These are phyloP conservation scores for Clostera curtula DNA, from an alignment of 2,888 invertebrate species.

Conservation along the genomic window DNA sequence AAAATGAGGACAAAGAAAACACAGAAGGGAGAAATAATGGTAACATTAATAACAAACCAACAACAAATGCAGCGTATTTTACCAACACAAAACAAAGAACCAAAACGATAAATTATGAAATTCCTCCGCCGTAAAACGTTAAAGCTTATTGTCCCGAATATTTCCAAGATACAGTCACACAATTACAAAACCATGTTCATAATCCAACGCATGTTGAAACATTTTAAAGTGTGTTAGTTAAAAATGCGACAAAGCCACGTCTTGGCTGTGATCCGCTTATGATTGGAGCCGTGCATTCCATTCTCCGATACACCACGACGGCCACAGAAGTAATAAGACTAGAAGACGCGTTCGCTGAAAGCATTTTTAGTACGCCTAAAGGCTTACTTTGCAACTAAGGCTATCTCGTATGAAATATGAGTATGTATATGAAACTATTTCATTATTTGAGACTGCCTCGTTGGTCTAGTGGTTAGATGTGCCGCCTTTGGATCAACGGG, in stretches of 20 bases:
- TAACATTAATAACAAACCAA: too few species aligned
- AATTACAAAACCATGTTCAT: slow-evolving; percentile 24
- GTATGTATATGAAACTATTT: too few species aligned
- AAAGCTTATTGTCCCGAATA: slow-evolving; percentile 2
- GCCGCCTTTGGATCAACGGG: too few species aligned
- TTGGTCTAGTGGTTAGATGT: too few species aligned
- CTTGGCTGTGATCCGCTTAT: slow-evolving; percentile 46
- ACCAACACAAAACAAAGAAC: not conserved
- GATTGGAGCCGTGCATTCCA: slow-evolving; percentile 55
- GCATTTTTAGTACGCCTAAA: too few species aligned
- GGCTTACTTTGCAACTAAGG: too few species aligned
- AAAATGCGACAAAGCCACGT: slow-evolving; percentile 41
- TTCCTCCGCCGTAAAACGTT: not conserved
- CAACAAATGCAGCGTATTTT: not conserved
- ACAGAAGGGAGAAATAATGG: too few species aligned
- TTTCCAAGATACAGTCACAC: slow-evolving; percentile 13
- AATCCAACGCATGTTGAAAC: slow-evolving; percentile 29
- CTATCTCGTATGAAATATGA: too few species aligned
- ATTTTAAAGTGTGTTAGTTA: slow-evolving; percentile 28
- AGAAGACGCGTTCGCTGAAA: too few species aligned
- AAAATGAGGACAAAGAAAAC: too few species aligned
- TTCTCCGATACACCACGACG: slow-evolving; percentile 34
- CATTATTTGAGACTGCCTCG: too few species aligned
- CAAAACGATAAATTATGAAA: not conserved
- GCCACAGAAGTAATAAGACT: slow-evolving; percentile 1